These are phyloP conservation scores for Hexactinellida sp. DNA, from an alignment of 37 sponge, comb jelly and placozoan species.

Conservation along the genomic window DNA sequence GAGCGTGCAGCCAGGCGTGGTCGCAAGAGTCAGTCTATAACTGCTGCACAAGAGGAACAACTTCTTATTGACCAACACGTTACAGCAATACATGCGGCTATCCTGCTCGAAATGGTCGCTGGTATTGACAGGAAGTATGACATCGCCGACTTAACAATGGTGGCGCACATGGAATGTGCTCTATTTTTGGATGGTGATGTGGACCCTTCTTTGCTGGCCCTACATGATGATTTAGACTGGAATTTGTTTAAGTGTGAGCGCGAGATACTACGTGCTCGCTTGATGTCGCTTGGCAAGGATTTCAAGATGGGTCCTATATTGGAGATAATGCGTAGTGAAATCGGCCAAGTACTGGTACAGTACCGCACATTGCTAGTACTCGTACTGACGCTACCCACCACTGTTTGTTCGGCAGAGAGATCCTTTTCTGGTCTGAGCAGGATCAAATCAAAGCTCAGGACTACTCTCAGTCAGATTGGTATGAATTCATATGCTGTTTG, in stretches of 20 bases:
- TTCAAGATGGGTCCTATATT: not conserved
- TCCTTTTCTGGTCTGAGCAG: not conserved
- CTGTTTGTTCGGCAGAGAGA: not conserved
- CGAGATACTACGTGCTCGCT: not conserved
- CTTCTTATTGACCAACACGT: not conserved
- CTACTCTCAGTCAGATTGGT: not conserved
- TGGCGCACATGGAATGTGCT: not conserved
- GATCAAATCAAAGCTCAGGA: not conserved
- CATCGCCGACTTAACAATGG: not conserved
- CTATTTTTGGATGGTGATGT: not conserved
- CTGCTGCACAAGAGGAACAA: not conserved
- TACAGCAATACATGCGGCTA: not conserved
- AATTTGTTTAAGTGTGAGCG: not conserved
- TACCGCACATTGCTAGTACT: not conserved
- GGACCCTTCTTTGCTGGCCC: not conserved
- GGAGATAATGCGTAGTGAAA: not conserved
- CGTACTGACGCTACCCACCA: not conserved
- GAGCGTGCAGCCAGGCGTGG: not conserved
- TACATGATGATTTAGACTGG: not conserved
- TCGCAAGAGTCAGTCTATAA: not conserved
- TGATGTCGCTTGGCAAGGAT: slow-evolving; percentile 9
- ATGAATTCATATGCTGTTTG: not conserved
- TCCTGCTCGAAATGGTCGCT: not conserved
- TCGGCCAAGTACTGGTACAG: not conserved
- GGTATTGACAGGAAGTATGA: not conserved